Conservation (phyloP, 2,888 invertebrate species). For the Ariolimax columbianus region DNA sequence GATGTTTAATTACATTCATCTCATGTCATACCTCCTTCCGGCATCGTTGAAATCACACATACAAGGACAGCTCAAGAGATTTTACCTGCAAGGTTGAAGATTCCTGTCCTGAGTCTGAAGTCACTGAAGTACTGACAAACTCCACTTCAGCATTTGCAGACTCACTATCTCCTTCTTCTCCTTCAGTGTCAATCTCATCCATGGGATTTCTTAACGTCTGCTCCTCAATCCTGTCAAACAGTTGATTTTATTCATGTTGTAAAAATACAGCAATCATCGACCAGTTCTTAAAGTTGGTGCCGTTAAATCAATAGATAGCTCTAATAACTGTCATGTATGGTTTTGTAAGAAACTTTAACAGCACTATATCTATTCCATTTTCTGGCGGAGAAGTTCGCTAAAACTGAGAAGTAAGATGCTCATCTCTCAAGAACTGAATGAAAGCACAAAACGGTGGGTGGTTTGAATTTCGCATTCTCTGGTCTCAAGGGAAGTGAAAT, state of each 20-base stretch:
- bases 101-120: constrained; percentile 32
- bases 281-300: not conserved
- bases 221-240: not conserved
- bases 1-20: not conserved
- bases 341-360: not conserved
- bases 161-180: constrained; percentile 20
- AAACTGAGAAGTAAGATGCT: too few relatives aligned
- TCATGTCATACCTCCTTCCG: not conserved
- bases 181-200: constrained; percentile 22
- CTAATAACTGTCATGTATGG: not conserved
- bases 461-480: too few relatives aligned
- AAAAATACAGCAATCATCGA: not conserved
- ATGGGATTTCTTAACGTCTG: constrained; percentile 4
- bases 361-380: too few relatives aligned
- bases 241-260: not conserved
- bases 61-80: not conserved
- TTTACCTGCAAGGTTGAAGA: constrained; percentile 39
- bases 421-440: too few relatives aligned
- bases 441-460: too few relatives aligned
- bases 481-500: too few relatives aligned
- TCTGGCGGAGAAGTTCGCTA: too few relatives aligned
- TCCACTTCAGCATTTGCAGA: constrained; percentile 7
- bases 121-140: constrained; percentile 15
- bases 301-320: not conserved
- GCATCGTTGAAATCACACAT: not conserved